Evolutionary conservation across 1,140 invertebrate species (phyloP).

Genomic region (Drosophila hydei): DNA sequence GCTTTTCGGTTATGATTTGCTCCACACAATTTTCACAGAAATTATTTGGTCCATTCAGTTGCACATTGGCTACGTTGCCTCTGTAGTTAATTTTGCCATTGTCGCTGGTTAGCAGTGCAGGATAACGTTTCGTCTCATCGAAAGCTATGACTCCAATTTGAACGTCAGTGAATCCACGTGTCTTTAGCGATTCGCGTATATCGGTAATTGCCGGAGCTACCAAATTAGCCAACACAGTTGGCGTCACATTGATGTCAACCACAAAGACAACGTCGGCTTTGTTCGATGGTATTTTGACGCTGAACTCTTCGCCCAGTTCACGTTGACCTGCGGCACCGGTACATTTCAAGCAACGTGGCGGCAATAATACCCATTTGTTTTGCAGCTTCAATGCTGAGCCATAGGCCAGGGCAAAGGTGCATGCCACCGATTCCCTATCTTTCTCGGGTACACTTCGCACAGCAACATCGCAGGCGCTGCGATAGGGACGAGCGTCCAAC

Average conservation of each 20-base stretch:
- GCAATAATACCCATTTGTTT: constrained; percentile 85
- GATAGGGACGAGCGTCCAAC: constrained; percentile 83
- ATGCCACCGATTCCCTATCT: constrained; percentile 85
- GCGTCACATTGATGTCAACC: constrained; percentile 86
- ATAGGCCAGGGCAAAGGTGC: constrained; percentile 87
- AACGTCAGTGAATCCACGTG: constrained; percentile 86
- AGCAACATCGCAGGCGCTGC: constrained; percentile 88
- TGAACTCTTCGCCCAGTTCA: constrained; percentile 86
- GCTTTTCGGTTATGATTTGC: constrained; percentile 69
- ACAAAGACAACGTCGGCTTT: constrained; percentile 90
- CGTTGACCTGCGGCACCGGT: constrained; percentile 84
- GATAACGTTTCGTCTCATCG: constrained; percentile 85
- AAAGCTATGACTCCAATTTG: constrained; percentile 86
- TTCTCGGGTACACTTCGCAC: constrained; percentile 83
- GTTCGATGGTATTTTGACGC: constrained; percentile 88
- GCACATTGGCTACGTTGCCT: constrained; percentile 85
- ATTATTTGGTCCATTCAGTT: constrained; percentile 83
- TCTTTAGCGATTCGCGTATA: constrained; percentile 80
- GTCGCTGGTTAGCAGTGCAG: constrained; percentile 86
- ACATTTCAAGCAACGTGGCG: constrained; percentile 87
- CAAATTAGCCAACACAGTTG: constrained; percentile 81
- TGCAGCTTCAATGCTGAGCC: constrained; percentile 85
- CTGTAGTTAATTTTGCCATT: constrained; percentile 86
- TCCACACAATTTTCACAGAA: constrained; percentile 66
- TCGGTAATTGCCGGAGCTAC: constrained; percentile 81